These are phyloP conservation scores for Geotrupes spiniger DNA, from an alignment of 2,888 invertebrate species.

Conservation along the genomic window DNA sequence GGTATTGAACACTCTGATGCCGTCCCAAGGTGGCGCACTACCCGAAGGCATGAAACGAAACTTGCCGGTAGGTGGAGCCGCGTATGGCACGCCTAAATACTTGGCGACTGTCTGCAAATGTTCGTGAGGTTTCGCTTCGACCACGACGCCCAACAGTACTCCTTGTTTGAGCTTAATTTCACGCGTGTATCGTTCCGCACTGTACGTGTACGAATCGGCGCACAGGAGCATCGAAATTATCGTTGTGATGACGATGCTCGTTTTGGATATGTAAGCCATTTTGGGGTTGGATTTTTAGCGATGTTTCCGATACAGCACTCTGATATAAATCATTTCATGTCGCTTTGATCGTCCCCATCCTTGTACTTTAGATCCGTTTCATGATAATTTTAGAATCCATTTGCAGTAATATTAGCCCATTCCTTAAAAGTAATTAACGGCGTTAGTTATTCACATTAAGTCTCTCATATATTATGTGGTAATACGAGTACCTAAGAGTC, in stretches of 20 bases:
- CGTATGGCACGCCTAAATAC: slow-evolving; percentile 78
- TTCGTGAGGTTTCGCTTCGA: slow-evolving; percentile 61
- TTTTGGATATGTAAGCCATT: slow-evolving; percentile 2
- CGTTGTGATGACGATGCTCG: not conserved
- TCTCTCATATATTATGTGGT: too few relatives aligned
- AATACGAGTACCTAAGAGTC: too few relatives aligned
- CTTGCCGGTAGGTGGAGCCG: slow-evolving; percentile 71
- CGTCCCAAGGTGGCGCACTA: slow-evolving; percentile 78
- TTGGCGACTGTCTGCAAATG: slow-evolving; percentile 68
- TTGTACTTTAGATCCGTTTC: too few relatives aligned
- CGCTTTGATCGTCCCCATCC: too few relatives aligned
- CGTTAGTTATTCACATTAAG: too few relatives aligned
- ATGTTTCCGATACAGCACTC: too few relatives aligned
- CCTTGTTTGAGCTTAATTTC: slow-evolving; percentile 34
- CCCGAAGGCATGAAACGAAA: slow-evolving; percentile 60
- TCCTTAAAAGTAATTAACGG: too few relatives aligned
- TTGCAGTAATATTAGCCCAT: too few relatives aligned
- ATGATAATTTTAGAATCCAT: too few relatives aligned
- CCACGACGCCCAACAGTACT: slow-evolving; percentile 63
- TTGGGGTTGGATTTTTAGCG: too few relatives aligned
- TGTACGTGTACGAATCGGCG: slow-evolving; percentile 21
- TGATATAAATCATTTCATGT: too few relatives aligned
- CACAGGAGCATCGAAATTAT: not conserved
- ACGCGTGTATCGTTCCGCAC: slow-evolving; percentile 31
- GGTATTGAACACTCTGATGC: slow-evolving; percentile 63